Evolutionary conservation across 2,797 vertebrate species (phyloP).

Genomic region (Coregonus suidteri): DNA sequence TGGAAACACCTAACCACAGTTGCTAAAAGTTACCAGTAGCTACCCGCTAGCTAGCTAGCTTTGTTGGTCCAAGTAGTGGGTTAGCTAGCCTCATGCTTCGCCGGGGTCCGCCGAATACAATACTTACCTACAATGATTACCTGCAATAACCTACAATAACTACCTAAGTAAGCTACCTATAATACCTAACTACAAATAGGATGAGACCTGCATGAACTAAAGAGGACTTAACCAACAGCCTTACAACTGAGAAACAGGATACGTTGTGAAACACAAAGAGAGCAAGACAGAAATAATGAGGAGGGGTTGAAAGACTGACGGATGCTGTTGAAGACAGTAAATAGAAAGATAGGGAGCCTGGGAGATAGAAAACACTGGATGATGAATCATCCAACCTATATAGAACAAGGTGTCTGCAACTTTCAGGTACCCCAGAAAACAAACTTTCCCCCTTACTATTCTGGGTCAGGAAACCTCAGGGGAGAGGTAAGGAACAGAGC

Average conservation of each 20-base stretch:
- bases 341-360: conserved; percentile 26
- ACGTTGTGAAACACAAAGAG: not conserved
- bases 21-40: no score
- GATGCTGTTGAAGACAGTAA: conserved; percentile 1
- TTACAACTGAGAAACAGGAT: not conserved
- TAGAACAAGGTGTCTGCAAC: conserved; percentile 79
- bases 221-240: not conserved
- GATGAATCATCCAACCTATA: conserved; percentile 72
- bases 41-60: no score
- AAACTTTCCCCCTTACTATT: conserved; percentile 72
- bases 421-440: conserved; percentile 76
- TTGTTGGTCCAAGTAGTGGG: no score
- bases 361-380: conserved; percentile 24
- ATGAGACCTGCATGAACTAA: not conserved
- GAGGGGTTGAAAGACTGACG: conserved; percentile 9
- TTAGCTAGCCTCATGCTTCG: no score
- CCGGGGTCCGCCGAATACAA: no score
- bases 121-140: no score
- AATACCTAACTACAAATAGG: no score
- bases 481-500: conserved; percentile 67
- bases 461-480: conserved; percentile 77
- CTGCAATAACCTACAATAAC: no score
- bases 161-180: no score
- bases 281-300: conserved; percentile 1
- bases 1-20: no score